Evolutionary conservation across 1,140 invertebrate species (phyloP).

Genomic region (Drosophila kohkoa): DNA sequence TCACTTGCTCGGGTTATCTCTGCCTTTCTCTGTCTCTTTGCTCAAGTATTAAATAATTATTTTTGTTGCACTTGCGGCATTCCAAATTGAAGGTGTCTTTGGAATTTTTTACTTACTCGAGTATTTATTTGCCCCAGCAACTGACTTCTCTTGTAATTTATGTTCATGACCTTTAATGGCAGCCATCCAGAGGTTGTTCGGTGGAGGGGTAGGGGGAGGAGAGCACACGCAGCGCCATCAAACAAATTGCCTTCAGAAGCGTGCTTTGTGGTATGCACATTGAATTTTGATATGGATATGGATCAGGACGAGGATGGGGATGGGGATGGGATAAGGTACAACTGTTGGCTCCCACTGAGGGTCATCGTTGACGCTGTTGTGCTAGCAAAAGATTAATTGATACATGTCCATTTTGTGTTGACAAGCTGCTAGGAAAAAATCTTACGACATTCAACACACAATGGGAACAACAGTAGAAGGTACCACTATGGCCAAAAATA

Average conservation of each 20-base stretch:
- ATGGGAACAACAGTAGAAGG: constrained; percentile 68
- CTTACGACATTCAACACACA: constrained; percentile 45
- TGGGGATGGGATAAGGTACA: constrained; percentile 41
- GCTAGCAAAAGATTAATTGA: constrained; percentile 72
- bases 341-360: constrained; percentile 39
- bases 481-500: constrained; percentile 73
- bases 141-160: constrained; percentile 64
- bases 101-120: constrained; percentile 25
- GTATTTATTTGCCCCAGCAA: constrained; percentile 12
- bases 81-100: constrained; percentile 54
- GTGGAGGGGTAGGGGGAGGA: background rate
- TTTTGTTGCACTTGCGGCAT: constrained; percentile 56
- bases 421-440: constrained; percentile 75
- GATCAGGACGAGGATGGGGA: constrained; percentile 5
- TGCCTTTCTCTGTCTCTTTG: background rate
- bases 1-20: background rate
- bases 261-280: constrained; percentile 69
- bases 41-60: constrained; percentile 71
- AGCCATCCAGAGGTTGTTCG: constrained; percentile 23
- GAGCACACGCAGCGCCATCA: constrained; percentile 67
- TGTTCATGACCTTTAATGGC: constrained; percentile 79
- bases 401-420: constrained; percentile 82
- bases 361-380: background rate
- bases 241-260: constrained; percentile 70
- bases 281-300: constrained; percentile 78